Conservation (phyloP, 2,797 vertebrate genomes). For the Takifugu rubripes region DNA sequence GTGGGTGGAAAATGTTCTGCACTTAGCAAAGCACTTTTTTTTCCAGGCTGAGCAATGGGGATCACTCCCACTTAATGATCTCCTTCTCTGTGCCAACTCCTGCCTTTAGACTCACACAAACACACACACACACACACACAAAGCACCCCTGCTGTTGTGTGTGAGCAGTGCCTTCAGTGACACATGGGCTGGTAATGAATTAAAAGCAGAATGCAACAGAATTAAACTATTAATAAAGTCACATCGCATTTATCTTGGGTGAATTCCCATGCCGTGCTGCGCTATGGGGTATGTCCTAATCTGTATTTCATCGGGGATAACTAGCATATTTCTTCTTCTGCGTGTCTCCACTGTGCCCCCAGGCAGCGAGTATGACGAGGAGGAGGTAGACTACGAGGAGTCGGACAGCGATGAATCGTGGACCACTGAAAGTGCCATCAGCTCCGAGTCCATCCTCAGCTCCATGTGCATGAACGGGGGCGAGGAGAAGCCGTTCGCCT, state of each 20-base stretch:
- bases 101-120: conserved; percentile 45
- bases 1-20: conserved; percentile 65
- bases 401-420: conserved; percentile 97
- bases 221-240: conserved; percentile 27
- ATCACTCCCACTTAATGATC: conserved; percentile 75
- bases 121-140: conserved; percentile 13
- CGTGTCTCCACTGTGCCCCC: conserved; percentile 37
- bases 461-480: conserved; percentile 98
- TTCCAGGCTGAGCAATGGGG: conserved; percentile 65
- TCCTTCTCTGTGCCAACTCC: conserved; percentile 60
- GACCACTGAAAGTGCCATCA: conserved; percentile 98
- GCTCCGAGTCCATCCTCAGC: conserved; percentile 95
- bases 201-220: conserved; percentile 11
- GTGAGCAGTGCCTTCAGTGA: conserved; percentile 20
- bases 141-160: conserved; percentile 29
- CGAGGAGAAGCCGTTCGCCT: conserved; percentile 95
- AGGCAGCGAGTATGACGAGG: conserved; percentile 97
- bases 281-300: conserved; percentile 4
- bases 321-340: conserved; percentile 29
- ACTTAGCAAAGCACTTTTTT: conserved; percentile 62
- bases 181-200: conserved; percentile 23
- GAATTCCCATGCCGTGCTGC: conserved; percentile 26
- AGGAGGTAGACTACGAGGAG: conserved; percentile 96
- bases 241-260: conserved; percentile 20
- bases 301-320: conserved; percentile 31